These are phyloP conservation scores for Montipora sp. DNA, from an alignment of 64 coral and sea anemone species.

Conservation along the genomic window DNA sequence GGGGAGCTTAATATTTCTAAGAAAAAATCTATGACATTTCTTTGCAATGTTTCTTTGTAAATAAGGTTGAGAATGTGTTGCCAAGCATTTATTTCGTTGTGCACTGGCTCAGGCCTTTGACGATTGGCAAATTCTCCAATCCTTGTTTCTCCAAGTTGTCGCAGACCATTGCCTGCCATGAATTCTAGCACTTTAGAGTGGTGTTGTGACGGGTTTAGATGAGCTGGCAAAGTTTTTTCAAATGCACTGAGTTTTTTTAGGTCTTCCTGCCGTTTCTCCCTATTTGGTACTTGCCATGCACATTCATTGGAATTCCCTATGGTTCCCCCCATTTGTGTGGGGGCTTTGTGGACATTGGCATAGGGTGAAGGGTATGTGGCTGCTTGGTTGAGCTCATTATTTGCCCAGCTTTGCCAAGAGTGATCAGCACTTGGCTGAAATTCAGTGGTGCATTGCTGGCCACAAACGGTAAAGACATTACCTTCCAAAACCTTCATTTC, in stretches of 20 bases:
- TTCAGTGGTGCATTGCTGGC: slow-evolving; percentile 1
- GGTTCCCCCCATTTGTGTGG: slow-evolving; percentile 2
- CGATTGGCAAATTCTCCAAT: slow-evolving; percentile 55
- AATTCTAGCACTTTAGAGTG: neutral
- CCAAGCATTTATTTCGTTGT: slow-evolving; percentile 65
- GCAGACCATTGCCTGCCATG: slow-evolving; percentile 23
- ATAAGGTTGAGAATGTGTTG: slow-evolving; percentile 30
- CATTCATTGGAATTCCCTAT: neutral
- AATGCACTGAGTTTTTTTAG: neutral
- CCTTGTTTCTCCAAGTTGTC: slow-evolving; percentile 13
- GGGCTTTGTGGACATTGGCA: slow-evolving; percentile 55
- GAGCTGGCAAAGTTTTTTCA: neutral
- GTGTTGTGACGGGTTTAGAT: neutral
- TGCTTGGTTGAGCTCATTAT: too few relatives aligned
- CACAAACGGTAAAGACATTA: slow-evolving; percentile 28
- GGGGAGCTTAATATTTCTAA: slow-evolving; percentile 19
- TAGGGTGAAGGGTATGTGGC: slow-evolving; percentile 45
- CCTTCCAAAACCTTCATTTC: slow-evolving; percentile 22
- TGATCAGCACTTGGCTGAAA: slow-evolving; percentile 40
- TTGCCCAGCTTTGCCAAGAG: neutral
- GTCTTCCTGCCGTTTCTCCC: neutral
- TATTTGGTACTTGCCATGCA: neutral
- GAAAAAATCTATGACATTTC: slow-evolving; percentile 30
- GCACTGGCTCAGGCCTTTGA: slow-evolving; percentile 52
- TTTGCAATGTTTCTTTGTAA: neutral